Evolutionary conservation across 53 echinoderm and acorn worm genomes (phyloP).

Genomic region (Paelopatides confundens): DNA sequence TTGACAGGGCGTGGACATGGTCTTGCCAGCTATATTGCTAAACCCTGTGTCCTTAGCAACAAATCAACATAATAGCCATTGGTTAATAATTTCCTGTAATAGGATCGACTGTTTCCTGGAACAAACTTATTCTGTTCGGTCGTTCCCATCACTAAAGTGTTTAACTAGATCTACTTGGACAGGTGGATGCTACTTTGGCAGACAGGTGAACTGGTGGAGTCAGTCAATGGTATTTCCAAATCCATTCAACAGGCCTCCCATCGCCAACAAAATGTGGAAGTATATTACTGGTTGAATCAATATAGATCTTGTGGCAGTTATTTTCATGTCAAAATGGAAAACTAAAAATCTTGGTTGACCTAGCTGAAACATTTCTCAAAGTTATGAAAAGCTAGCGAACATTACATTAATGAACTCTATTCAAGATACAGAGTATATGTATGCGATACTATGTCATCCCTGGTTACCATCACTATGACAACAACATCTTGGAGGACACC

Average conservation of each 20-base stretch:
- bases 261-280: neutral
- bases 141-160: neutral
- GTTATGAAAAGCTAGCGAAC: too few relatives aligned
- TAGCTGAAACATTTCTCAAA: too few relatives aligned
- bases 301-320: neutral
- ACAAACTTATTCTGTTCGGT: neutral
- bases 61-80: neutral
- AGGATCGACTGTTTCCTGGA: conserved; percentile 3
- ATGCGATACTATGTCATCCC: too few relatives aligned
- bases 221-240: conserved; percentile 36
- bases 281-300: neutral
- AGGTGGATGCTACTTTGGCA: neutral
- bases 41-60: conserved; percentile 19
- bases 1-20: neutral
- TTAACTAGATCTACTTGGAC: neutral
- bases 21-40: neutral
- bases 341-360: neutral
- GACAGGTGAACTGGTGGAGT: conserved; percentile 5
- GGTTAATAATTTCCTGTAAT: neutral
- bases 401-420: too few relatives aligned
- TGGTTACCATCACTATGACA: too few relatives aligned
- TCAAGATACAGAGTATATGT: too few relatives aligned
- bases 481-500: too few relatives aligned
- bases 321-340: neutral
- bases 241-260: neutral